Evolutionary conservation across 92 coral and sea anemone genomes (phyloP), one percentile per base, ranked within the genome.

Genomic region (Porites rus): DNA sequence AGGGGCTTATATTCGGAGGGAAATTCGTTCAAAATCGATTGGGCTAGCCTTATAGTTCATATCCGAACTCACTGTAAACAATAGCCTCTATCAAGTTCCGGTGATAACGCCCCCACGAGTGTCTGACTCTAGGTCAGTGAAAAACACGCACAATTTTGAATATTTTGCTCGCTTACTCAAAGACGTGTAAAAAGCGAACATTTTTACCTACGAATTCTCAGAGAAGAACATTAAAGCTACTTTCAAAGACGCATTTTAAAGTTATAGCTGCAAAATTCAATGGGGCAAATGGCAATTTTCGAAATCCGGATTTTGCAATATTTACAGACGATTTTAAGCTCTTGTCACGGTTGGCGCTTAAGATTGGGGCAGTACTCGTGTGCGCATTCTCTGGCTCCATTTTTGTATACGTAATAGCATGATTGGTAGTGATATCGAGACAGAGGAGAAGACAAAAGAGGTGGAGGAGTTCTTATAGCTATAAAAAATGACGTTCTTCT

Each of bases 401-500:
- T 61, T 61, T 78, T 78, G 25, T 24, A 24, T 24, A 24, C 25
- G 25, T 24, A 24, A 24, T 24, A 24, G 25, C 25, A 24, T 24
- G 25, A 24, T 24, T 24, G 25, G 25, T 24, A 24, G 25, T 24
- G 25, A 24, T 24, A 24, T 76, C 74, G 59, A 56, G 82, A 84
- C 74, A 84, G 86, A 63, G 74, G 38, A 56, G 80, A 69, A 51
- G 84, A 72, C 58, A 77, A 69, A 84, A 79, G 81, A 66, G 92
- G 92, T 54, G 86, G 90, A 72, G 89, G 86, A 51, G 92, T 89
- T 84, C 72, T 89, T 17, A 84, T 89, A 21, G 89, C 86, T 52
- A 78, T 79, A 53, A 89, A 84, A 77, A 16, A 65, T 51, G 66
- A 69, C 10, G 66, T 80, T 13, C 75, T 52, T 73, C 74, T 20